Evolutionary conservation across 2,888 invertebrate species (phyloP), one percentile per base, ranked within the genome.

Genomic region (Caenorhabditis doughertyi): DNA sequence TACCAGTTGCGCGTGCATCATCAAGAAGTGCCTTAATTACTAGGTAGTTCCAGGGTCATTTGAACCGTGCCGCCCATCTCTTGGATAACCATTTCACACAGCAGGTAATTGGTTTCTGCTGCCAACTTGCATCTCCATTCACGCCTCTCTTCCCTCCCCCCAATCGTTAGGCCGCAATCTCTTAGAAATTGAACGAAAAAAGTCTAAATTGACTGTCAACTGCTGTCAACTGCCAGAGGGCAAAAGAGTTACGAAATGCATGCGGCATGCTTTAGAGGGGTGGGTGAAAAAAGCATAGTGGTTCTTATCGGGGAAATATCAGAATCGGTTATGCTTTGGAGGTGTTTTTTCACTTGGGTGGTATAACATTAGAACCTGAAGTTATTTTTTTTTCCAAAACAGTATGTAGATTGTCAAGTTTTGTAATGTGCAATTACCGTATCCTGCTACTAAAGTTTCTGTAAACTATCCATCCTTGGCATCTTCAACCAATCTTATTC

Each of bases 101-200:
- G 39, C 39, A 39, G 39, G 32, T 55, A 47, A 64, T 42, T 55
- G 42, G 62, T n/a, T 11, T 27, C 42, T 44, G 70, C 62, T 73
- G 64, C 56, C 73, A 74, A 74, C 73, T 74, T 74, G 73, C 73
- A 56, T 74, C 67, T 58, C 47, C 65, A 74, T 74, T 74, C 74
- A 74, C 74, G 74, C 74, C 74, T 74, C 29, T 39, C 55, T n/a
- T n/a, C n/a, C n/a, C n/a, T n/a, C n/a, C n/a, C 67, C 23, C 47
- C 55, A 23, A 56, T 65, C 65, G 35, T 3, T 5, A 2, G 25
- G 49, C 74, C 74, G 74, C 74, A 74, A 74, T 73, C 73, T 73
- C 42, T 73, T 32, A 65, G 65, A 64, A 56, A 29, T 3, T 23
- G 7, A 18, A 13, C 27, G 39, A 9, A 62, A 23, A 3, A 21